These are phyloP conservation scores for Esperia sulphurella DNA, from an alignment of 2,888 invertebrate genomes.

Conservation along the genomic window DNA sequence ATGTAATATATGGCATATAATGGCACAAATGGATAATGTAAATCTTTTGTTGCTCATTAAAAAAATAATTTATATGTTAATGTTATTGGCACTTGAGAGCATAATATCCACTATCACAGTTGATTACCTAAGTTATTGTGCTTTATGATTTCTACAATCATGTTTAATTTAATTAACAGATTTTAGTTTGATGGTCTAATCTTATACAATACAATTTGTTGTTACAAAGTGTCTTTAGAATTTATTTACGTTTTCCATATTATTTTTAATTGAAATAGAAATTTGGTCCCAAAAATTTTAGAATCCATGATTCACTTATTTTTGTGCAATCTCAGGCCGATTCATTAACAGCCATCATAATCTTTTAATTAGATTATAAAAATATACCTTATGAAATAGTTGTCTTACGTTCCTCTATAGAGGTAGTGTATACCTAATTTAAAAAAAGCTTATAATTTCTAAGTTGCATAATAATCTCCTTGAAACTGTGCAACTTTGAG, in stretches of 20 bases:
- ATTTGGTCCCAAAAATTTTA: constrained; percentile 38
- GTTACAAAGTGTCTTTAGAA: neutral
- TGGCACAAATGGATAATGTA: constrained; percentile 52
- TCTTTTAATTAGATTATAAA: constrained; percentile 5
- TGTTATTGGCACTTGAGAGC: constrained; percentile 57
- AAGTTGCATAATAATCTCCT: constrained; percentile 69
- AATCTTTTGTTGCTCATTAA: constrained; percentile 14
- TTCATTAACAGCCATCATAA: neutral
- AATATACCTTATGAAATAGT: constrained; percentile 20
- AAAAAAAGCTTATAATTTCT: constrained; percentile 21
- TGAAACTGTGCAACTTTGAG: constrained; percentile 66
- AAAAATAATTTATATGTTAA: constrained; percentile 10
- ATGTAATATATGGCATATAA: constrained; percentile 54
- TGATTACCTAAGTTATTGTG: constrained; percentile 53
- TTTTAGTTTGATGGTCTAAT: constrained; percentile 10
- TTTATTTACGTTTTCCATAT: too few relatives aligned
- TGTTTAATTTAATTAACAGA: constrained; percentile 6
- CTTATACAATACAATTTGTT: constrained; percentile 1
- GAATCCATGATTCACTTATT: constrained; percentile 47
- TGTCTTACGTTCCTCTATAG: constrained; percentile 33
- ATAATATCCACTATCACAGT: constrained; percentile 60
- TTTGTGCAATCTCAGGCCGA: neutral
- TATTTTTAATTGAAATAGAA: constrained; percentile 18
- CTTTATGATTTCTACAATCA: constrained; percentile 30
- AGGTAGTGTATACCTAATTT: constrained; percentile 20